These are phyloP conservation scores for Aphelenchoides fujianensis DNA, from an alignment of 1,140 invertebrate genomes.

Conservation along the genomic window DNA sequence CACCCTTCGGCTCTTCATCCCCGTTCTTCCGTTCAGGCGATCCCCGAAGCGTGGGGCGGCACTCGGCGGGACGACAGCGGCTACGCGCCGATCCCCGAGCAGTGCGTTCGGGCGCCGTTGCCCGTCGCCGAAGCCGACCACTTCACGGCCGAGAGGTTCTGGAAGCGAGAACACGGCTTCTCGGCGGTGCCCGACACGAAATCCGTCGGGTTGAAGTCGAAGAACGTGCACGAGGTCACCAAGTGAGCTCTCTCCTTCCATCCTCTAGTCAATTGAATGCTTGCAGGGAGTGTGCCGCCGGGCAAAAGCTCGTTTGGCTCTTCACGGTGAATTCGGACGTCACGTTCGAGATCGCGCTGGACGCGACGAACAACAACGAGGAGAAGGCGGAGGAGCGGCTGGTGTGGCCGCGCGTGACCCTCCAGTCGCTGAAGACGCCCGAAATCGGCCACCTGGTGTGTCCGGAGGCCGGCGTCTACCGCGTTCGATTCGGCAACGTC, in stretches of 20 bases:
- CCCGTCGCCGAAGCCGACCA: conserved; percentile 11
- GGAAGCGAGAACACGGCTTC: conserved; percentile 25
- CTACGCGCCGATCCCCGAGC: not conserved
- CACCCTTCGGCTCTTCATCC: not conserved
- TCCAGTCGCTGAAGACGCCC: conserved; percentile 28
- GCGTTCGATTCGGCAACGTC: conserved; percentile 19
- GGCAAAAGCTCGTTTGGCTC: conserved; percentile 29
- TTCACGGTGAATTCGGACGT: conserved; percentile 29
- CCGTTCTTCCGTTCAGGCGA: conserved; percentile 3
- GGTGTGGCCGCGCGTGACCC: conserved; percentile 28
- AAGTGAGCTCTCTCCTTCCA: no score
- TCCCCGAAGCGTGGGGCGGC: conserved; percentile 28
- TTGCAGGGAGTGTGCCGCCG: conserved; percentile 19
- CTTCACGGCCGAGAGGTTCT: conserved; percentile 25
- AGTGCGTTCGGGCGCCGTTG: conserved; percentile 18
- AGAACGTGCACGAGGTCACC: conserved; percentile 23
- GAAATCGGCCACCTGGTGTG: conserved; percentile 24
- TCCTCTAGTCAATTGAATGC: no score
- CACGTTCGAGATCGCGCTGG: conserved; percentile 29
- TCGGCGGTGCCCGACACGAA: conserved; percentile 18
- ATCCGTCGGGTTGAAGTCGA: conserved; percentile 23
- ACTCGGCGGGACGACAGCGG: conserved; percentile 31
- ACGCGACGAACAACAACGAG: no score
- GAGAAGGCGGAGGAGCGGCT: conserved; percentile 6
- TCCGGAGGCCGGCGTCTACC: conserved; percentile 20